phyloP scores from a whole-genome alignment of 2,113 vertebrate species.

The Okapia johnstoni region DNA sequence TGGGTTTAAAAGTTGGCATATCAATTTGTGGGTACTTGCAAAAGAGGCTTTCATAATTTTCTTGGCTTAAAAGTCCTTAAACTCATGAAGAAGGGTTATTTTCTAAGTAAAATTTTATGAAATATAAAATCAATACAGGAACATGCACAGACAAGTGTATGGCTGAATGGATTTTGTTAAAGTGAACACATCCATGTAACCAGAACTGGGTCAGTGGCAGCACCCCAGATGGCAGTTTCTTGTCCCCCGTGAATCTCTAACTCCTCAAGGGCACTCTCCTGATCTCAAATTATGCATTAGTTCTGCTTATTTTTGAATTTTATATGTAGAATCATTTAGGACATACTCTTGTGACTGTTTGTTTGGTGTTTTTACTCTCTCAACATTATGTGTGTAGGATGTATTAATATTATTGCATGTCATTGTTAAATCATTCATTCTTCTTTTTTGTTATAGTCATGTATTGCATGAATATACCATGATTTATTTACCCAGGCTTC shows the following conservation, averaged over 20 bases:
- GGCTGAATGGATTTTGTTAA: constrained; percentile 25
- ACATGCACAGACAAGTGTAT: neutral
- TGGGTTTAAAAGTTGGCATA: constrained; percentile 46
- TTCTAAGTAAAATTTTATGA: constrained; percentile 40
- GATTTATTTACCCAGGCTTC: neutral
- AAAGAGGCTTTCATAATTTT: constrained; percentile 43
- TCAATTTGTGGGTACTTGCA: constrained; percentile 36
- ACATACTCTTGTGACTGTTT: neutral
- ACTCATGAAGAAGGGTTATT: neutral
- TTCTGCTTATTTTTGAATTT: neutral
- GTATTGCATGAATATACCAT: neutral
- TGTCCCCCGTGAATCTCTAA: neutral
- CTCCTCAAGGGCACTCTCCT: neutral
- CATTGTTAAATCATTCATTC: neutral
- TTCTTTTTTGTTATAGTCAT: neutral
- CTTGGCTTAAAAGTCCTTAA: constrained; percentile 46
- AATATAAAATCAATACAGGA: constrained; percentile 19
- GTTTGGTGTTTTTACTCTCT: neutral
- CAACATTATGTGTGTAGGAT: neutral
- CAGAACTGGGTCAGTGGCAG: neutral
- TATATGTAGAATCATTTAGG: neutral
- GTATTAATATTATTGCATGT: neutral
- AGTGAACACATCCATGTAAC: neutral
- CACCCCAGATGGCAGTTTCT: neutral
- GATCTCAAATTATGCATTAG: neutral